These are phyloP conservation scores for Pterois miles DNA, from an alignment of 2,797 vertebrate genomes.

Conservation along the genomic window DNA sequence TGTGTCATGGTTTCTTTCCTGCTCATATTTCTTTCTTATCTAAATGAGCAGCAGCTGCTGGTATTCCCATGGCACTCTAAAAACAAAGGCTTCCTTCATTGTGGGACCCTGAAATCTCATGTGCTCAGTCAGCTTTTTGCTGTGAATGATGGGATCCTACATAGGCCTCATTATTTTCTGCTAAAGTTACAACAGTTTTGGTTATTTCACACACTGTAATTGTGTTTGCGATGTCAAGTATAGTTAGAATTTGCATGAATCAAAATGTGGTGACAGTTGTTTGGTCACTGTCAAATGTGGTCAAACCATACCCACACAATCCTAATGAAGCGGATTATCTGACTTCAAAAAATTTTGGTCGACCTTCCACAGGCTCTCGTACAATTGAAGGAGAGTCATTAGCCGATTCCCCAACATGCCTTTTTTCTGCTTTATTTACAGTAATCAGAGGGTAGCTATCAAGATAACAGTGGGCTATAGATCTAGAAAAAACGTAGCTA, in stretches of 20 bases:
- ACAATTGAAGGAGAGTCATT: no score
- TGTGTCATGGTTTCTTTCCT: background rate
- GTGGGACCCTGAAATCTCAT: background rate
- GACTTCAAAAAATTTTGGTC: no score
- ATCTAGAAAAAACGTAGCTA: no score
- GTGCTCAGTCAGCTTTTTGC: background rate
- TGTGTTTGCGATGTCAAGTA: background rate
- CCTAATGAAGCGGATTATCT: background rate
- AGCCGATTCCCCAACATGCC: no score
- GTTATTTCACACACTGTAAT: background rate
- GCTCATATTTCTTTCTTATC: background rate
- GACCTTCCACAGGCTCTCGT: no score
- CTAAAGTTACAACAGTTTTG: background rate
- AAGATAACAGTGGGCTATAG: no score
- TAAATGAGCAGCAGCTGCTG: slow-evolving; percentile 18
- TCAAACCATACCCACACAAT: background rate
- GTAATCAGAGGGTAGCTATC: no score
- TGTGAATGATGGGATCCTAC: background rate
- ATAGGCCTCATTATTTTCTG: background rate
- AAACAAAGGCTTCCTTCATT: background rate
- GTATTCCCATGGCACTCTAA: background rate
- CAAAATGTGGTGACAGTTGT: background rate
- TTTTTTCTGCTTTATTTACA: no score
- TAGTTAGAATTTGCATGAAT: background rate
- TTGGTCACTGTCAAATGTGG: background rate